A percentile compares a stretch with the other conserved stretches of the same genome.
These are phyloP conservation scores for Varecia variegata DNA, from an alignment of 2,797 vertebrate genomes.

Conservation along the genomic window DNA sequence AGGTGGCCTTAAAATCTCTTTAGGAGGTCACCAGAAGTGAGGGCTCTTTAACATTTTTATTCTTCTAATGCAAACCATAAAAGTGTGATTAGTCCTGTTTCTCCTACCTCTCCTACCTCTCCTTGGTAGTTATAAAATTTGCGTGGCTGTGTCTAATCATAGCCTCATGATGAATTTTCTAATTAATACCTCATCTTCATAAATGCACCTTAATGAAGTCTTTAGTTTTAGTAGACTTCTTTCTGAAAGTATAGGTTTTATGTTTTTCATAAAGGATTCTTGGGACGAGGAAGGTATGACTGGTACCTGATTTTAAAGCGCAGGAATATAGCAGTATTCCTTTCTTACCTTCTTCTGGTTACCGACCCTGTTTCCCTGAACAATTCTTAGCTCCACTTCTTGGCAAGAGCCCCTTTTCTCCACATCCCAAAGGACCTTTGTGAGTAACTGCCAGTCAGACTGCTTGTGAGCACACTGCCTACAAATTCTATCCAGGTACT, in stretches of 20 bases:
- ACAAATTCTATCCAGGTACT: not conserved
- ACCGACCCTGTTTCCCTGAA: not conserved
- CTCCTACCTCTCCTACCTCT: accelerated
- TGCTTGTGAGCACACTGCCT: not conserved
- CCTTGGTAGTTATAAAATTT: not conserved
- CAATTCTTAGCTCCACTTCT: not conserved
- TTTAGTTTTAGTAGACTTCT: not conserved
- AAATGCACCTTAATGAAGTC: not conserved
- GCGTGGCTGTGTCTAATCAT: not conserved
- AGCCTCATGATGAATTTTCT: not conserved
- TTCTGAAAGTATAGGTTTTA: not conserved
- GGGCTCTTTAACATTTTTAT: not conserved
- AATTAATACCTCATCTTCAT: not conserved
- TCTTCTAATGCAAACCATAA: not conserved
- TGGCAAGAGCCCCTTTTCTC: not conserved
- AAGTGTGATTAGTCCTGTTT: not conserved
- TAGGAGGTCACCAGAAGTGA: not conserved
- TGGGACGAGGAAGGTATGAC: not conserved
- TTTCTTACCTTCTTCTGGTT: not conserved
- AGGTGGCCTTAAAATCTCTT: not conserved
- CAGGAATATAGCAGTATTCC: not conserved
- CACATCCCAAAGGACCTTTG: slow-evolving; percentile 55
- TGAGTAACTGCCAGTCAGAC: not conserved
- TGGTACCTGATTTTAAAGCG: not conserved
- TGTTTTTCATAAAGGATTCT: not conserved